Evolutionary conservation across 1,140 invertebrate genomes (phyloP).

Genomic region (Drosophila arawakana): DNA sequence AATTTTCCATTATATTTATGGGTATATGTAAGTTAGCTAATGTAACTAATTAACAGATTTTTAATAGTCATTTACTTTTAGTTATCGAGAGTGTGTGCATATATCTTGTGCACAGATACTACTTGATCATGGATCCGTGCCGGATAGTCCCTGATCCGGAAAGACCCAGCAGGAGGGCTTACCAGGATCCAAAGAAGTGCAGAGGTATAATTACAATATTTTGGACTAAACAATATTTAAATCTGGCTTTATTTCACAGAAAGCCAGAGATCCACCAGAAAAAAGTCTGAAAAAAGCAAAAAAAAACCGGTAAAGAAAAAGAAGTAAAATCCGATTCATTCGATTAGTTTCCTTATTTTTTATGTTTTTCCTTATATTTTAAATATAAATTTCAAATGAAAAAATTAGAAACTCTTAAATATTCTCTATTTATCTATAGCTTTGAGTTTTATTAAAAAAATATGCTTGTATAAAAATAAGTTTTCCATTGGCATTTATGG

Average conservation of each 20-base stretch:
- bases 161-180: conserved; percentile 6
- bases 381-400: background rate
- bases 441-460: background rate
- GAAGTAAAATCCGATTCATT: conserved; percentile 18
- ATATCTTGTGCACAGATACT: conserved; percentile 53
- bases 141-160: background rate
- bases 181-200: conserved; percentile 22
- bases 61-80: conserved; percentile 2
- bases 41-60: background rate
- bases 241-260: background rate
- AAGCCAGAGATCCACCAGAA: conserved; percentile 9
- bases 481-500: conserved; percentile 29
- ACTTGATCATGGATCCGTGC: conserved; percentile 51
- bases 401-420: background rate
- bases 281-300: conserved; percentile 32
- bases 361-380: conserved; percentile 29
- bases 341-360: background rate
- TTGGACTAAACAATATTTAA: background rate
- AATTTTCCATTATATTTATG: conserved; percentile 55
- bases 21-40: conserved; percentile 49
- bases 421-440: too few relatives aligned
- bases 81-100: conserved; percentile 57
- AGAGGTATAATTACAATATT: conserved; percentile 8
- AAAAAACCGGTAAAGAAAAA: conserved; percentile 18
- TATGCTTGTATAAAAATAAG: background rate